Conservation (phyloP, 2,797 vertebrate species). For the Bryconaethiops microstoma region DNA sequence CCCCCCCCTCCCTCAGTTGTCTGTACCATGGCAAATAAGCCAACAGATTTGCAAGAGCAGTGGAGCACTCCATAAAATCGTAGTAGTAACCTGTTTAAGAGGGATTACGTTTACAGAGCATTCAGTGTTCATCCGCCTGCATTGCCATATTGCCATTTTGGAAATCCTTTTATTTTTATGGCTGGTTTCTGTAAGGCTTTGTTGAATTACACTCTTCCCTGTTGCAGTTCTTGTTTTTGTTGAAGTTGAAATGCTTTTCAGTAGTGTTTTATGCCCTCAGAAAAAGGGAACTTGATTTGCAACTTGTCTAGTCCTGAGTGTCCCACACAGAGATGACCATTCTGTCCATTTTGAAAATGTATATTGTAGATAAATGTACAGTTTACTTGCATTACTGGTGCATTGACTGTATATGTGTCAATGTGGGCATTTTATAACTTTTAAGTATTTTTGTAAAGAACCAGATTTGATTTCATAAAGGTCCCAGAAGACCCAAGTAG, state of each 20-base stretch:
- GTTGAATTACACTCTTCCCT: constrained; percentile 71
- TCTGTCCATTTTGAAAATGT: constrained; percentile 70
- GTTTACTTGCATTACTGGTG: constrained; percentile 62
- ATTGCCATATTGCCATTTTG: constrained; percentile 18
- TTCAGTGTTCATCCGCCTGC: constrained; percentile 52
- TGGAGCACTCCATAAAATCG: background rate
- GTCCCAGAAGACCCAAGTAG: background rate
- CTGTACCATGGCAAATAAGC: background rate
- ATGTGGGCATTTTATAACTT: constrained; percentile 87
- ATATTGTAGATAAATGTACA: constrained; percentile 84
- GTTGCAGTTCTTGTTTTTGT: constrained; percentile 66
- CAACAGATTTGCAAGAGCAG: background rate
- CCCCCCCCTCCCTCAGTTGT: background rate
- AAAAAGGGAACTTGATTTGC: constrained; percentile 46
- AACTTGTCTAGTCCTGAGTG: constrained; percentile 53
- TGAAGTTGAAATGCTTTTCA: constrained; percentile 38
- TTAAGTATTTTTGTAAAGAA: constrained; percentile 84
- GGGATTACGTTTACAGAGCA: background rate
- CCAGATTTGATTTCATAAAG: constrained; percentile 54
- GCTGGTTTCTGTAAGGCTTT: constrained; percentile 48
- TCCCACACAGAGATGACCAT: constrained; percentile 65
- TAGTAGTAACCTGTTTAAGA: background rate
- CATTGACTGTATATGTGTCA: constrained; percentile 70
- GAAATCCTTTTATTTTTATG: constrained; percentile 64
- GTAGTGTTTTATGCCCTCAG: constrained; percentile 10